Evolutionary conservation across 2,113 vertebrate species (phyloP), one percentile per base, ranked within the genome.

Genomic region (Salvelinus namaycush): DNA sequence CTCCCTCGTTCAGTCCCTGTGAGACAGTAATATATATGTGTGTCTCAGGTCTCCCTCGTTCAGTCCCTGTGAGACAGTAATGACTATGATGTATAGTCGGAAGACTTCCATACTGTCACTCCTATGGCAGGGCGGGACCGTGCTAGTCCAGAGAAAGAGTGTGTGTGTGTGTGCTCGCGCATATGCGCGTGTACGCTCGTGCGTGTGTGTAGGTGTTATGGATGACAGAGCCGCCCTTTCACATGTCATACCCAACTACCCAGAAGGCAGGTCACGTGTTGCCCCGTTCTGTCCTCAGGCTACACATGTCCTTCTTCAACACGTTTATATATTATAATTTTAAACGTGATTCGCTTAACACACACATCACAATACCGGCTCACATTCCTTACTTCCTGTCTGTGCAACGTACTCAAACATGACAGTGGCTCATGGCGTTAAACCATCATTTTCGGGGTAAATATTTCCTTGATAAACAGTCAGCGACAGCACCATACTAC

Each of bases 391-490:
- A 51, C 49, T 16, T 16, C 14, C 13, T 27, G 11, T 31, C 1
- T 5, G 3, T 64, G 74, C 39, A 77, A 72, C 18, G 34, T 73
- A 78, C 74, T 72, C 84, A 73, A 59, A 80, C 39, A 80, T 69
- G 81, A 83, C 81, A 74, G 80, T 22, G 71, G 4, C 0, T 68
- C 1, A 7, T 70, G 72, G 78, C 78, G 48, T 76, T 70, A 75
- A 34, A 34, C 31, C 1, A 34, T 34, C 0, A 1, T 6, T 34
- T 34, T 5, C 29, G 68, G 48, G 48, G 2, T 74, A 83, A 74
- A 73, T 83, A 87, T 89, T 86, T 89, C 54, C 79, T 74, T 39
- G 27, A 81, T 87, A 84, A 88, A 87, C 85, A 88, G 70, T 3
- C 73, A 29, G 26, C 1, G 11, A 24, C 27, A 31, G 12, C 57